These are phyloP conservation scores for Lamellibrachia columna DNA, from an alignment of 2,888 invertebrate genomes.

Conservation along the genomic window DNA sequence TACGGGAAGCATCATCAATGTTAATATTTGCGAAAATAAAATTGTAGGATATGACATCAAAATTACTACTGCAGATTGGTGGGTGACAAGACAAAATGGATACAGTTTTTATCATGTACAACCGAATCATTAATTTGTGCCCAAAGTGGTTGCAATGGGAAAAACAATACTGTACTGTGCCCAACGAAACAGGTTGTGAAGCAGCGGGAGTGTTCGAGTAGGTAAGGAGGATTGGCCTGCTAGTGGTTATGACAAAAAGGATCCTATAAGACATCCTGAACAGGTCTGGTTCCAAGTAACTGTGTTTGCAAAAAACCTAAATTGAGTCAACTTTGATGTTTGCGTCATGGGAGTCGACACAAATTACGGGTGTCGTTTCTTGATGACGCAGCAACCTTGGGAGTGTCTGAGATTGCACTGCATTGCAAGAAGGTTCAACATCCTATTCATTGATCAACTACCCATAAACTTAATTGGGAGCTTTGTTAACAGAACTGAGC, in stretches of 20 bases:
- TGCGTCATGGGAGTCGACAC: not conserved
- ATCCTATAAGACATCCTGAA: not conserved
- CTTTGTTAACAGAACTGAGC: not conserved
- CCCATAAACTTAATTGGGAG: not conserved
- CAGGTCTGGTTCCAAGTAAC: not conserved
- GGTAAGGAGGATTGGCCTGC: not conserved
- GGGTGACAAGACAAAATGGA: too few species aligned
- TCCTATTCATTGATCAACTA: not conserved
- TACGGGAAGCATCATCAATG: too few species aligned
- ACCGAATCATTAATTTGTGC: too few species aligned
- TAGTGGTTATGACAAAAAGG: not conserved
- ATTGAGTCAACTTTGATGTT: not conserved
- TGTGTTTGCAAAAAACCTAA: not conserved
- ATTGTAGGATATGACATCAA: too few species aligned
- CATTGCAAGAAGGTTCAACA: not conserved
- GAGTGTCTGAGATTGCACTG: not conserved
- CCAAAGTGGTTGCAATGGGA: too few species aligned
- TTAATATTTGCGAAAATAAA: too few species aligned
- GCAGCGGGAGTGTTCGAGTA: not conserved
- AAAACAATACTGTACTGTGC: too few species aligned
- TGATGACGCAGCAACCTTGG: not conserved
- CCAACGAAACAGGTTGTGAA: not conserved
- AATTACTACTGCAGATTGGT: too few species aligned
- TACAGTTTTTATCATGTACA: too few species aligned
- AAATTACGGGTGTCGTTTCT: not conserved